Base-by-base conservation (phyloP, 1,140 invertebrate genomes). In the Drosophila ironensis region DNA sequence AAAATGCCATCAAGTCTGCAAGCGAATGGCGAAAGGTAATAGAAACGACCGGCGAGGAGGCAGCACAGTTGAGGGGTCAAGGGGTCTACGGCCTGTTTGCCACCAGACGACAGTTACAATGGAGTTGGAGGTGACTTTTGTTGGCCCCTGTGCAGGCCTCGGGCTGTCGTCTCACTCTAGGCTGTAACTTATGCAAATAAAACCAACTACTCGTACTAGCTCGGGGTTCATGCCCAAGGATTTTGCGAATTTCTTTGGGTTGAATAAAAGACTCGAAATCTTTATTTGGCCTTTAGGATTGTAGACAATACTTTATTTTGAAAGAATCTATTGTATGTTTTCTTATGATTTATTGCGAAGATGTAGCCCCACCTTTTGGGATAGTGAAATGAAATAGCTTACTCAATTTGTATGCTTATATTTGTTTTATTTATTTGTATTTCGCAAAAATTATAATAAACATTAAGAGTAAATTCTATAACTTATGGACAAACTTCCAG, bases 1-100 rank as follows among this genome's bases (percentile, higher is more conserved):
- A 59, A 82, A 76, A 82, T 82, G 60, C 60, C 69, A 71, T 61
- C 63, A 53, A 56, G 37, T 40, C 19, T 50, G 48, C 25, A 24
- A 27, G 27, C 24, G 24, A 24, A 12, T 47, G 59, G 56, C 17
- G 47, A 24, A n/a, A 30, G 41, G 30, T 38, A 47, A 69, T 48
- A 42, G 51, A 68, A 56, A 42, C 20, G 17, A 30, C 22, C 19
- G 35, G 17, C 20, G 19, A 22, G 20, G 3, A 3, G 6, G 6
- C 7, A 2, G 7, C 2, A 0, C 0, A 14, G 12, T 37, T 7
- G 20, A n/a, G 17, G 17, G 2, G 5, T 12, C 20, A 14, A 2
- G 38, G 11, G 9, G 37, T 61, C 41, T 38, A 38, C 56, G 59
- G 30, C 25, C 20, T 63, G 59, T 63, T 63, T 48, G 24, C 56